phyloP scores from a whole-genome alignment of 2,113 vertebrate genomes.

The Bucco capensis region DNA sequence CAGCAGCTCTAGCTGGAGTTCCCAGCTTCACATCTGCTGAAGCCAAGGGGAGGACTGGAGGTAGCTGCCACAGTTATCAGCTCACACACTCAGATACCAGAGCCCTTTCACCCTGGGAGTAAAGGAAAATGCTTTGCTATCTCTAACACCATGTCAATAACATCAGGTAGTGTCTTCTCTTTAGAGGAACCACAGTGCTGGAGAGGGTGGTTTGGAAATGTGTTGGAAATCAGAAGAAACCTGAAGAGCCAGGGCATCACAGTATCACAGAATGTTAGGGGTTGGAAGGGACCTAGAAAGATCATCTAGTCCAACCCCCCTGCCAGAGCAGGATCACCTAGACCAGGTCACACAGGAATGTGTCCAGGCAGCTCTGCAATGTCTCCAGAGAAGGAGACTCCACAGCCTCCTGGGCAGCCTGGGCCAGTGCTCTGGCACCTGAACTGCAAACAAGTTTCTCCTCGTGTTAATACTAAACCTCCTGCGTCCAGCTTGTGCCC shows the following conservation, averaged over 20 bases:
- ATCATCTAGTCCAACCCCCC: no score
- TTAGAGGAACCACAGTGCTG: not conserved
- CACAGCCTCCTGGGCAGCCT: no score
- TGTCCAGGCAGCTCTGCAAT: no score
- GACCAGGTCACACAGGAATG: no score
- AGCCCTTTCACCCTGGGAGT: not conserved
- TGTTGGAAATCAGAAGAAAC: not conserved
- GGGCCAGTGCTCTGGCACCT: no score
- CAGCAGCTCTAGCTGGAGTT: not conserved
- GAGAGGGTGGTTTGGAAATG: not conserved
- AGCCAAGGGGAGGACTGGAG: not conserved
- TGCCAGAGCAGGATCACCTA: no score
- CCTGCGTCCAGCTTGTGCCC: no score
- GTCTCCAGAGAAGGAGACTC: no score
- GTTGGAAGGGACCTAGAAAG: no score
- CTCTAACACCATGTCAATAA: not conserved
- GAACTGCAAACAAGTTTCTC: no score
- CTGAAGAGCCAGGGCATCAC: not conserved
- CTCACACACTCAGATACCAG: not conserved
- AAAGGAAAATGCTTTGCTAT: not conserved
- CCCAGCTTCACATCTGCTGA: fast-evolving
- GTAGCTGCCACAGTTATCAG: not conserved
- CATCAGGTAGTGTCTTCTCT: not conserved
- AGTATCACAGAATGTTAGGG: no score
- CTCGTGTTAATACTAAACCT: no score